Conservation (phyloP, 2,113 vertebrate species). For the Ibidorhyncha struthersii region DNA sequence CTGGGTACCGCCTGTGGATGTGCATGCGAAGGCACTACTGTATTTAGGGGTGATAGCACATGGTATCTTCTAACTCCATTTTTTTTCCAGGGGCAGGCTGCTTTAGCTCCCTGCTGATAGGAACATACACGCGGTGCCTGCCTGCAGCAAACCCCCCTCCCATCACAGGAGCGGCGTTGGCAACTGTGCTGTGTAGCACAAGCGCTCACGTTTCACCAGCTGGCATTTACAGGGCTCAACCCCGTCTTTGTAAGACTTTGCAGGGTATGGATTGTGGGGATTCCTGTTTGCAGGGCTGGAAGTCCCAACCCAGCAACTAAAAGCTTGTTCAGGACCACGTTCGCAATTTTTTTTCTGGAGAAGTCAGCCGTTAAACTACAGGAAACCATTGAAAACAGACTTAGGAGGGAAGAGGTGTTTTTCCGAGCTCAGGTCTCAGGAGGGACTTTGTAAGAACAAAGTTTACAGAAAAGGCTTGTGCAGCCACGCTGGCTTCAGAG, state of each 20-base stretch:
- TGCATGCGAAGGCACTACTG: not conserved
- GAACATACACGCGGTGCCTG: not conserved
- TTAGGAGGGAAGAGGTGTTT: not conserved
- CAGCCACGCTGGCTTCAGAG: not conserved
- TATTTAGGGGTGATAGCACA: no score
- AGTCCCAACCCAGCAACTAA: not conserved
- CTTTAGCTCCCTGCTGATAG: not conserved
- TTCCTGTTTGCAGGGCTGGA: not conserved
- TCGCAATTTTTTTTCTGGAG: not conserved
- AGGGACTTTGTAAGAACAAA: not conserved
- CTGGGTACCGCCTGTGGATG: not conserved
- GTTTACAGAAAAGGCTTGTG: not conserved
- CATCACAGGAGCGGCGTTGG: not conserved
- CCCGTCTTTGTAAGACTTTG: not conserved
- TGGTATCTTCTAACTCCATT: not conserved
- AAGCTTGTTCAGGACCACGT: accelerated
- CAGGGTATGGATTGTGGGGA: not conserved
- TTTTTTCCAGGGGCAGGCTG: not conserved
- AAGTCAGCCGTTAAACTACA: not conserved
- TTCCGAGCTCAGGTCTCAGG: not conserved
- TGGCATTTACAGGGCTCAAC: not conserved
- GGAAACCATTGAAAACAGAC: not conserved
- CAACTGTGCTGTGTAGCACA: not conserved
- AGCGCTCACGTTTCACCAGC: not conserved
- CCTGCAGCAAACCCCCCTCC: not conserved